Conservation (phyloP, 2,113 vertebrate species). For the Neolamprologus toae region DNA sequence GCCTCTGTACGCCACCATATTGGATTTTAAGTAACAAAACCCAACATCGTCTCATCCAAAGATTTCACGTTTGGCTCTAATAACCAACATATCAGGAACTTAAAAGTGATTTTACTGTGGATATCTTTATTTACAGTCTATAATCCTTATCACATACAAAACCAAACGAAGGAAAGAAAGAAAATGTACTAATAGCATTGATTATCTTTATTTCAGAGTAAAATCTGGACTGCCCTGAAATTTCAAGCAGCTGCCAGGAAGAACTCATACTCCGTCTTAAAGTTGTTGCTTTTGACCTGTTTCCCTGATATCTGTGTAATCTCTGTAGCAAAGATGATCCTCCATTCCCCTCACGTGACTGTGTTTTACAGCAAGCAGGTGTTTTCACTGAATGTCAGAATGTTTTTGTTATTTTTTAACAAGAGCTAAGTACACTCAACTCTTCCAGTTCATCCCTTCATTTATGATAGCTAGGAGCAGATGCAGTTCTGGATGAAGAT, state of each 20-base stretch:
- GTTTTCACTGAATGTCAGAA: background rate
- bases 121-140: background rate
- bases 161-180: fast-evolving
- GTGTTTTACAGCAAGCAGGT: background rate
- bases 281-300: background rate
- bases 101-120: background rate
- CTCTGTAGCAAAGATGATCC: background rate
- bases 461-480: background rate
- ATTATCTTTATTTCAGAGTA: background rate
- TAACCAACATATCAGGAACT: background rate
- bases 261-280: background rate
- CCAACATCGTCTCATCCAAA: background rate
- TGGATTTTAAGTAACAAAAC: background rate
- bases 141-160: background rate
- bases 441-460: background rate
- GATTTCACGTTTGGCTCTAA: background rate
- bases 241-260: background rate
- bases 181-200: background rate
- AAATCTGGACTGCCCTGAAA: background rate
- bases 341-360: background rate
- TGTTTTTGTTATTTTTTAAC: background rate
- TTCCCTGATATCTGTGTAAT: background rate
- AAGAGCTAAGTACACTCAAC: background rate
- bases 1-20: background rate
- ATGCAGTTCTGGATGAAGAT: background rate